A percentile compares a stretch with the other conserved stretches of the same genome.
Evolutionary conservation across 2,797 vertebrate genomes (phyloP).

Genomic region (Borostomias antarcticus): DNA sequence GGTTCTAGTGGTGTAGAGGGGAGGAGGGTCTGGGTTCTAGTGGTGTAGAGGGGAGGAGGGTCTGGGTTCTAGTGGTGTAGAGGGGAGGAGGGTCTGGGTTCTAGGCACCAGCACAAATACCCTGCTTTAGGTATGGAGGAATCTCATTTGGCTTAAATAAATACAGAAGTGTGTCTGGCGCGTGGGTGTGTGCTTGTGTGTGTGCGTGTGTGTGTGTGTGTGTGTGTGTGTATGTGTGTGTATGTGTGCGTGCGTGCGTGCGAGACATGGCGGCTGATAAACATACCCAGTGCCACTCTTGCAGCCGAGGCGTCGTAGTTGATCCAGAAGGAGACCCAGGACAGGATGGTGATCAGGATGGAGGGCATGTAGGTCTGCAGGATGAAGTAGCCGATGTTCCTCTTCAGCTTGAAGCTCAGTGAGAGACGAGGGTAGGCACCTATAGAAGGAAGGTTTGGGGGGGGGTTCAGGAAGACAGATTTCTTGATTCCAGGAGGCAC

Average conservation of each 20-base stretch:
- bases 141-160: too few relatives aligned
- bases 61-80: too few relatives aligned
- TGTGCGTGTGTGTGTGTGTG: not conserved
- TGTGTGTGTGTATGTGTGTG: not conserved
- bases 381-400: conserved; percentile 96
- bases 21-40: too few relatives aligned
- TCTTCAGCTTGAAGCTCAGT: conserved; percentile 92
- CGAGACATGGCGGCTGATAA: too few relatives aligned
- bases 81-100: too few relatives aligned
- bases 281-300: conserved; percentile 91
- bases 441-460: conserved; percentile 41
- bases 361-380: conserved; percentile 97
- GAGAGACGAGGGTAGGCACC: conserved; percentile 94
- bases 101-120: too few relatives aligned
- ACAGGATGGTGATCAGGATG: conserved; percentile 94
- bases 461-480: not conserved
- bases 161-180: too few relatives aligned
- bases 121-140: too few relatives aligned
- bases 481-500: conserved; percentile 31
- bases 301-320: conserved; percentile 96
- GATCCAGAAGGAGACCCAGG: conserved; percentile 97
- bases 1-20: too few relatives aligned
- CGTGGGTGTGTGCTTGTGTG: not conserved
- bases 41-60: too few relatives aligned
- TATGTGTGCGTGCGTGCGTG: not conserved